Conservation (phyloP, 2,113 vertebrate genomes). For the Chaenocephalus aceratus region DNA sequence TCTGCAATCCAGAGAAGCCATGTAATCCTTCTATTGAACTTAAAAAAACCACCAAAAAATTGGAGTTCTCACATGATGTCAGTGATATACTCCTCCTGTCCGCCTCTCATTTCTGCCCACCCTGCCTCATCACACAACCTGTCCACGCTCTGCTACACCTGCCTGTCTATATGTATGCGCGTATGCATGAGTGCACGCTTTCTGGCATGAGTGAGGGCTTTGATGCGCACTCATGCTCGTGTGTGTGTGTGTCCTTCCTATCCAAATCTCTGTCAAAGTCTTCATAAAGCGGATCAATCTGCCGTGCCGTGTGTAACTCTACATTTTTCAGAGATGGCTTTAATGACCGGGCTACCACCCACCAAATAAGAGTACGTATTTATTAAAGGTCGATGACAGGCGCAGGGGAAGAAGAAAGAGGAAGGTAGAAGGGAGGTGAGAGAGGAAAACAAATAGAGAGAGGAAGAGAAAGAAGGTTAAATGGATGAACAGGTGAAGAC, state of each 20-base stretch:
- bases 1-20: slow-evolving; percentile 31
- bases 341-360: slow-evolving; percentile 61
- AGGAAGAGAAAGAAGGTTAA: slow-evolving; percentile 33
- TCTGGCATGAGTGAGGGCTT: slow-evolving; percentile 41
- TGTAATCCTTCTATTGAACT: slow-evolving; percentile 46
- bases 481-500: slow-evolving; percentile 51
- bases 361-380: slow-evolving; percentile 65
- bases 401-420: no score
- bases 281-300: slow-evolving; percentile 50
- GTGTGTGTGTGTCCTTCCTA: slow-evolving; percentile 8
- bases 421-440: slow-evolving; percentile 20
- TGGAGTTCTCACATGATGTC: slow-evolving; percentile 34
- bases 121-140: slow-evolving; percentile 51
- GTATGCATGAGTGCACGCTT: slow-evolving; percentile 21
- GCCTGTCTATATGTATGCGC: slow-evolving; percentile 45
- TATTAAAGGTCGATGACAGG: slow-evolving; percentile 68
- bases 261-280: slow-evolving; percentile 39
- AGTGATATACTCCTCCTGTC: slow-evolving; percentile 39
- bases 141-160: slow-evolving; percentile 64
- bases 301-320: slow-evolving; percentile 48
- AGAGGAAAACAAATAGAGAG: slow-evolving; percentile 36
- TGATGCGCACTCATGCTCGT: slow-evolving; percentile 34
- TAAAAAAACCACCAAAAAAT: slow-evolving; percentile 36
- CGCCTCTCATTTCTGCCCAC: slow-evolving; percentile 40
- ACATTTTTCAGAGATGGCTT: slow-evolving; percentile 24